Evolutionary conservation across 1,140 invertebrate genomes (phyloP).

Genomic region (Achatina immaculata): DNA sequence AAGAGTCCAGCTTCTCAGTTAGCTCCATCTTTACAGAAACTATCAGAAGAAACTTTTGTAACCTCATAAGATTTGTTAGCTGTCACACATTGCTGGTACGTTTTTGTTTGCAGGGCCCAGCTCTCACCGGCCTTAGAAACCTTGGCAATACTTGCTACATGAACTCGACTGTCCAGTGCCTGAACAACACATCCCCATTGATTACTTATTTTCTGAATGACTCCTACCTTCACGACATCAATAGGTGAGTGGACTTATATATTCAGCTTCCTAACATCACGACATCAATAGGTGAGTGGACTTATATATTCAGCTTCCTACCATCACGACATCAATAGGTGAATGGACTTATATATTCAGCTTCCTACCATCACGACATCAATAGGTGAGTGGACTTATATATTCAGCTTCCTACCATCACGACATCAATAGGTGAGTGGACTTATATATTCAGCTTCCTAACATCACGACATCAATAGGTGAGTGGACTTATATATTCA

Average conservation of each 20-base stretch:
- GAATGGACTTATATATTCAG: no score
- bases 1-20: no score
- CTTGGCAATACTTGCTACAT: constrained; percentile 83
- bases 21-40: no score
- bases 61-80: no score
- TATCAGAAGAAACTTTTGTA: no score
- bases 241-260: constrained; percentile 65
- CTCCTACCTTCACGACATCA: constrained; percentile 61
- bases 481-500: no score
- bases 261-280: constrained; percentile 52
- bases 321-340: constrained; percentile 66
- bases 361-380: constrained; percentile 60
- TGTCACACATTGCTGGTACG: no score
- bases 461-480: no score
- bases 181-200: constrained; percentile 77
- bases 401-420: no score
- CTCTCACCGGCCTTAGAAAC: constrained; percentile 81
- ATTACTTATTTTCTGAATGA: constrained; percentile 80
- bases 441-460: no score
- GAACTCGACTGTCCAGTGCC: constrained; percentile 80
- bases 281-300: constrained; percentile 68
- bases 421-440: no score
- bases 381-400: constrained; percentile 67
- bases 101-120: constrained; percentile 74
- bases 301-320: no score